Percentiles rank a stretch among this genome's conserved stretches.
phyloP scores from a whole-genome alignment of 2,797 vertebrate genomes.

The Vespertilio murinus region DNA sequence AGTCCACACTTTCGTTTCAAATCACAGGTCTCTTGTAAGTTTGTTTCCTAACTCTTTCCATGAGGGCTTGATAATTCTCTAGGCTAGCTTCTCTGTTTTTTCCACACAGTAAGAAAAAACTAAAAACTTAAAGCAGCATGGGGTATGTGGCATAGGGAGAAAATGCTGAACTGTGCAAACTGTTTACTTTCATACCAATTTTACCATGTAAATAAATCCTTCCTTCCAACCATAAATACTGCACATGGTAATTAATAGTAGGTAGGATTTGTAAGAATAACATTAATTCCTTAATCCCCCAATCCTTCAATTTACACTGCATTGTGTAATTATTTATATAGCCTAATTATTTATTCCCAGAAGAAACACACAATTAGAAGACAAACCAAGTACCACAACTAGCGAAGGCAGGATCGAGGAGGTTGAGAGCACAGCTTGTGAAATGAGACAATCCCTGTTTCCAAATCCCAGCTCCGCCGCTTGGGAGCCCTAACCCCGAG shows the following conservation, averaged over 20 bases:
- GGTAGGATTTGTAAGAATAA: background rate
- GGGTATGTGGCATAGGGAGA: background rate
- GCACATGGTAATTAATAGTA: background rate
- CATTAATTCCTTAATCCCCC: conserved; percentile 37
- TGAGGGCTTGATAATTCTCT: background rate
- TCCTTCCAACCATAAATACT: background rate
- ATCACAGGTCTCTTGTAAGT: background rate
- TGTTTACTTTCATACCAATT: background rate
- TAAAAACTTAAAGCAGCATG: background rate
- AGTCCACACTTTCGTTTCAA: background rate
- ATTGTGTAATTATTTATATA: background rate
- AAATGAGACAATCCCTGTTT: background rate
- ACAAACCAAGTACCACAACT: background rate
- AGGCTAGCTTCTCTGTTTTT: background rate
- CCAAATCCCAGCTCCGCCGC: background rate
- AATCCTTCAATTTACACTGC: background rate
- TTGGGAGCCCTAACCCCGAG: conserved; percentile 4
- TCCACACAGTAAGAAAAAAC: background rate
- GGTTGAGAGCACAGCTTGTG: background rate
- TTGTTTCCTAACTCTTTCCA: background rate
- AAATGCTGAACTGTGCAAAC: background rate
- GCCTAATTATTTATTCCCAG: conserved; percentile 1
- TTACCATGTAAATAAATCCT: background rate
- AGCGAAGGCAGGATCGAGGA: background rate
- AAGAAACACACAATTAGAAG: background rate